A percentile compares a stretch with the other conserved stretches of the same genome.
phyloP scores from a whole-genome alignment of 2,113 vertebrate genomes.

The Triplophysa dalaica region DNA sequence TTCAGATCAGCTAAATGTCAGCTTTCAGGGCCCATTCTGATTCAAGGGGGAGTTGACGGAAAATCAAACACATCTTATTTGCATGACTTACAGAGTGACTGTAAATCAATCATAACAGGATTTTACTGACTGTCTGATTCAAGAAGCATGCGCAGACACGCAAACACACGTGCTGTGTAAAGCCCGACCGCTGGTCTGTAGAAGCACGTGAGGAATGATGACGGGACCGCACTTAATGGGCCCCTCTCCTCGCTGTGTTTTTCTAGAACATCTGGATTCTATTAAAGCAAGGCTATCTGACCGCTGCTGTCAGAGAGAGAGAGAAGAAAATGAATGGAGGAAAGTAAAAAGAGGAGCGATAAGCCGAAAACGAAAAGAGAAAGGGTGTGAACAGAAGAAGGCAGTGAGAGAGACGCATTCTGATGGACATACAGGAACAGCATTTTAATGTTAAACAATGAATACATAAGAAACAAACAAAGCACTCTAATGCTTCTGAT shows the following conservation, averaged over 20 bases:
- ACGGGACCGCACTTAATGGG: conserved; percentile 63
- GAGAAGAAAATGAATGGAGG: neutral
- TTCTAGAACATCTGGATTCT: conserved; percentile 73
- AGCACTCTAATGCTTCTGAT: conserved; percentile 7
- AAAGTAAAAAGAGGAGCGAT: neutral
- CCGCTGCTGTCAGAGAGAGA: conserved; percentile 60
- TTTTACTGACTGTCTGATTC: conserved; percentile 59
- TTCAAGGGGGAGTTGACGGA: neutral
- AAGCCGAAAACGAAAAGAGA: conserved; percentile 1
- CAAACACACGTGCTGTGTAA: conserved; percentile 47
- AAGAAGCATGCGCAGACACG: conserved; percentile 60
- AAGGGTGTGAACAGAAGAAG: neutral
- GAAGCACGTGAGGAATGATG: conserved; percentile 60
- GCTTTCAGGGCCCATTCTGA: neutral
- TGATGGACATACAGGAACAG: neutral
- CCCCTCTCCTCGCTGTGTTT: conserved; percentile 63
- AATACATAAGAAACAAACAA: conserved; percentile 1
- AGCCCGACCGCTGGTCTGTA: conserved; percentile 61
- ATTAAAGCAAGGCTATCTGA: conserved; percentile 61
- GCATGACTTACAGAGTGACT: conserved; percentile 46
- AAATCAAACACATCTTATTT: conserved; percentile 8
- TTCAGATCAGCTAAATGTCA: conserved; percentile 9
- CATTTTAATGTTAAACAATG: neutral
- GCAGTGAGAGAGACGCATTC: neutral
- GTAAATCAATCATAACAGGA: conserved; percentile 61